A percentile compares a stretch with the other conserved stretches of the same genome.
Evolutionary conservation across 1,140 invertebrate genomes (phyloP).

Genomic region (Dreissena polymorpha): DNA sequence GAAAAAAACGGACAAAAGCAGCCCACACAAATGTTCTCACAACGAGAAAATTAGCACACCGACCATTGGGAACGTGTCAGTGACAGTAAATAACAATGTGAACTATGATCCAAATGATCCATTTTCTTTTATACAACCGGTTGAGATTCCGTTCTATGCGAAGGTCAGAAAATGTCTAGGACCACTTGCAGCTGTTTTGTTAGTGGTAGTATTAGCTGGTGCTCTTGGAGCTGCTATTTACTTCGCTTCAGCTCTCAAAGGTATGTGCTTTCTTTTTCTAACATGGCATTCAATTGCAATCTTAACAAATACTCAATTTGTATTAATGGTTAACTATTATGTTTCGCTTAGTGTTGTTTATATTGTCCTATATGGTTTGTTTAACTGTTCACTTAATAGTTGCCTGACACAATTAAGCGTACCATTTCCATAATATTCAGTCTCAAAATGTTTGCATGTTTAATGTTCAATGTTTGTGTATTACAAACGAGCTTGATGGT

Average conservation of each 20-base stretch:
- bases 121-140: conserved; percentile 48
- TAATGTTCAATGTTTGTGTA: no score
- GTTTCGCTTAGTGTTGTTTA: no score
- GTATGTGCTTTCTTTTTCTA: no score
- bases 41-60: conserved; percentile 11
- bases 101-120: conserved; percentile 51
- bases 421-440: no score
- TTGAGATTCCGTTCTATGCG: conserved; percentile 35
- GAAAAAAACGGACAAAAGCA: neutral
- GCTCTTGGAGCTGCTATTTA: conserved; percentile 49
- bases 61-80: conserved; percentile 38
- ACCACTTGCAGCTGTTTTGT: conserved; percentile 33
- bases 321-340: no score
- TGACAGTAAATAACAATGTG: conserved; percentile 49
- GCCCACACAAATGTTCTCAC: neutral
- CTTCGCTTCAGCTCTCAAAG: conserved; percentile 50
- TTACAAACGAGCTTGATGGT: no score
- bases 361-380: no score
- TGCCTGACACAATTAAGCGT: no score
- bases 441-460: no score
- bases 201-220: conserved; percentile 36
- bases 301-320: no score
- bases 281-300: no score
- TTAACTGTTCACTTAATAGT: no score
- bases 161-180: conserved; percentile 34